These are phyloP conservation scores for Spodoptera littoralis DNA, from an alignment of 2,888 invertebrate genomes.

Conservation along the genomic window DNA sequence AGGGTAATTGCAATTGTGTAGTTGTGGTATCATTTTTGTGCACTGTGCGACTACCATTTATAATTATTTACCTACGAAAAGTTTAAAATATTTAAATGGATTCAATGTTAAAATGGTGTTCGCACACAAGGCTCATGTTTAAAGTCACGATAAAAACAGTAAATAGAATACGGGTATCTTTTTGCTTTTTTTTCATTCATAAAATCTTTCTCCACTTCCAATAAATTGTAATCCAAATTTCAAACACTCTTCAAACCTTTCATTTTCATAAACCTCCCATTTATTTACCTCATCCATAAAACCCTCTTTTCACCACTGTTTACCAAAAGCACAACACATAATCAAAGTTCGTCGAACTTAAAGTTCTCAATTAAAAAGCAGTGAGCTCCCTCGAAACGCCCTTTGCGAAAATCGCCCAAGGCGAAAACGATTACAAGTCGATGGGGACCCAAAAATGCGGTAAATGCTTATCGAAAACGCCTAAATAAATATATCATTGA, in stretches of 20 bases:
- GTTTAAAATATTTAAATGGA: too few relatives aligned
- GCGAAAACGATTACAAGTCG: conserved; percentile 73
- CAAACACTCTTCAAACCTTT: background rate
- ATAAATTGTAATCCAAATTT: too few relatives aligned
- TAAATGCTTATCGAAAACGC: conserved; percentile 71
- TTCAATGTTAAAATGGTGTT: too few relatives aligned
- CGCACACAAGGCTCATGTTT: too few relatives aligned
- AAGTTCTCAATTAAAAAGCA: conserved; percentile 74
- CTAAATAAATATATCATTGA: conserved; percentile 74
- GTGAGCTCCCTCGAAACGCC: conserved; percentile 63
- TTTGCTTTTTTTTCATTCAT: too few relatives aligned
- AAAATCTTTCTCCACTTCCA: too few relatives aligned
- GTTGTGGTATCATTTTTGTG: too few relatives aligned
- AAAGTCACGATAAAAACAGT: too few relatives aligned
- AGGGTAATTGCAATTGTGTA: too few relatives aligned
- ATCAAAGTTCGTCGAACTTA: conserved; percentile 64
- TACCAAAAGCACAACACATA: conserved; percentile 47
- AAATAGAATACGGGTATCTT: too few relatives aligned
- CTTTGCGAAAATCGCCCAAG: conserved; percentile 66
- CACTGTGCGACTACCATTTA: too few relatives aligned
- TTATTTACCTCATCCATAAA: conserved; percentile 9
- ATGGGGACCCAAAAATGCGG: conserved; percentile 68
- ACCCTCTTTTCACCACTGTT: conserved; percentile 21
- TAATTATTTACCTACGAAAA: too few relatives aligned
- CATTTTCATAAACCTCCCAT: background rate